phyloP scores from a whole-genome alignment of 2,113 vertebrate genomes.

The Gasterosteus nipponicus region DNA sequence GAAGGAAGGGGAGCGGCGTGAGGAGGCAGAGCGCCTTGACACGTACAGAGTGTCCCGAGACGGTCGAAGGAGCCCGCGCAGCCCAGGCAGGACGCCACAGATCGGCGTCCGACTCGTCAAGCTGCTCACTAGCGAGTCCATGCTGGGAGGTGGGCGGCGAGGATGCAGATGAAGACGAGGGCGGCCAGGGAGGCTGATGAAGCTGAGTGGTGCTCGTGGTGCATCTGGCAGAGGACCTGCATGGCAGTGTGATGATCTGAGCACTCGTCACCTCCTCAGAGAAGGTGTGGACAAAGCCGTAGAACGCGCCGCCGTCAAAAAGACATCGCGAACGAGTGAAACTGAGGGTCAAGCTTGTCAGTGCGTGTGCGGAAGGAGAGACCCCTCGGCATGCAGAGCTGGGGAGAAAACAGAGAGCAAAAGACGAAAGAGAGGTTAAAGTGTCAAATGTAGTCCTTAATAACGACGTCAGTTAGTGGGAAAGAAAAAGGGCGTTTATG shows the following conservation, averaged over 20 bases:
- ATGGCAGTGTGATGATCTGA: slow-evolving; percentile 93
- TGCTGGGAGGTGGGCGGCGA: slow-evolving; percentile 93
- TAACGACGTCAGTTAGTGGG: neutral
- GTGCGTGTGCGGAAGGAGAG: slow-evolving; percentile 93
- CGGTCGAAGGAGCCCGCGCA: slow-evolving; percentile 87
- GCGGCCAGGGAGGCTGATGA: slow-evolving; percentile 74
- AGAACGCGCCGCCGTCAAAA: slow-evolving; percentile 91
- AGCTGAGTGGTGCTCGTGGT: slow-evolving; percentile 87
- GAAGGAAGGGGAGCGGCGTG: slow-evolving; percentile 95
- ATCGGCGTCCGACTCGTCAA: slow-evolving; percentile 87
- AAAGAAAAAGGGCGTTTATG: neutral
- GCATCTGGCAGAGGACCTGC: slow-evolving; percentile 97
- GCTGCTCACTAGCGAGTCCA: slow-evolving; percentile 94
- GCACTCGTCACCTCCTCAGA: slow-evolving; percentile 94
- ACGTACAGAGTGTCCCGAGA: slow-evolving; percentile 91
- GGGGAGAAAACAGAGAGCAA: slow-evolving; percentile 2
- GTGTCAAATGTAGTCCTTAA: neutral
- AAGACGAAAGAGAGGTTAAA: neutral
- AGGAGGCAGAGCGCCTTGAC: slow-evolving; percentile 97
- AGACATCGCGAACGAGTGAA: slow-evolving; percentile 94
- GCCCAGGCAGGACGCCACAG: slow-evolving; percentile 81
- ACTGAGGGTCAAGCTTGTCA: slow-evolving; percentile 86
- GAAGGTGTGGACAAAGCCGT: slow-evolving; percentile 96
- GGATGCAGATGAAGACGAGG: slow-evolving; percentile 81
- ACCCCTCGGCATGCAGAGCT: slow-evolving; percentile 98